Evolutionary conservation across 2,113 vertebrate genomes (phyloP), one percentile per base, ranked within the genome.

Genomic region (Nestor notabilis): DNA sequence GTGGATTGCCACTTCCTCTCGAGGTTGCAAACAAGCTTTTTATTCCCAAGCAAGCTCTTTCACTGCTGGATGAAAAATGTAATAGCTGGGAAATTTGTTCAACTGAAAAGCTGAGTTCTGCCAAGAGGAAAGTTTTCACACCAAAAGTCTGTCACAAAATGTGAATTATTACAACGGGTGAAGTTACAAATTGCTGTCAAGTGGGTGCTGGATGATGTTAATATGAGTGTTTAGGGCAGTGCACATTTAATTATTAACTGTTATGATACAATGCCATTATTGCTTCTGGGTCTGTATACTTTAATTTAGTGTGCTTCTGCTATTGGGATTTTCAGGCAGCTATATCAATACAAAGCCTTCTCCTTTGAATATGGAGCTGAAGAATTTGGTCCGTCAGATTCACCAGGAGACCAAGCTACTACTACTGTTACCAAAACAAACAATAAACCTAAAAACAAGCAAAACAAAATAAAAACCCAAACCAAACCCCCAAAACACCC

Each of bases 151-250:
- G 37, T 82, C 90, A 85, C 58, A 35, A 95, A 78, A 56, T 69
- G 35, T 72, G 92, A 93, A 39, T 87, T 68, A 53, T 69, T 83
- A 23, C 4, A 0, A 52, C 47, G 75, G 78, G 74, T 72, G 89
- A 87, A 91, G 96, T 89, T 95, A 92, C 90, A 90, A 85, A 58
- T 77, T 95, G 84, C 93, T 96, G 96, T 95, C 95, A 91, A 27
- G 69, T 1, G 0, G 2, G 41, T 88, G 10, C 80, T 39, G 66
- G 95, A 35, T 85, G 79, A 74, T 91, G 16, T 72, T 90, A 70
- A 80, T 64, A 14, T 55, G 41, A 35, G 71, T 96, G 19, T 93
- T 96, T 78, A 91, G 78, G 64, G 87, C 58, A 84, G 19, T 33
- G 33, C 21, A 60, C 61, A 55, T 95, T 94, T 68, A 92, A 83